Evolutionary conservation across 2,888 invertebrate genomes (phyloP).

Genomic region (Griposia aprilina): DNA sequence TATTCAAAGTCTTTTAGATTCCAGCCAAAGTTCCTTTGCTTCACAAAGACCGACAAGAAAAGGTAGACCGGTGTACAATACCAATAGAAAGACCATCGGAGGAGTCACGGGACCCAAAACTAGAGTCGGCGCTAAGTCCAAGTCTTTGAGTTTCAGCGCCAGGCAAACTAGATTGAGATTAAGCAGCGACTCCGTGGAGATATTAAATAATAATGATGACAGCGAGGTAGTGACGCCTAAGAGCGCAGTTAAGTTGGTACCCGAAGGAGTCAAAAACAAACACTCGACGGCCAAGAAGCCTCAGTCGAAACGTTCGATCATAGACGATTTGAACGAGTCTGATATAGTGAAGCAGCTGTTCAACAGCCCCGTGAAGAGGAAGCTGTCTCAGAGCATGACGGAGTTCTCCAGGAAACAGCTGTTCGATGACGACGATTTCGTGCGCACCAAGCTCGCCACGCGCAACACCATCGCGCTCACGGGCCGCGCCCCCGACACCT

Average conservation of each 20-base stretch:
- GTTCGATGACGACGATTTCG: conserved; percentile 76
- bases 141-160: conserved; percentile 69
- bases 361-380: conserved; percentile 87
- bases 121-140: conserved; percentile 68
- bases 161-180: conserved; percentile 66
- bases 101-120: conserved; percentile 66
- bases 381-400: conserved; percentile 87
- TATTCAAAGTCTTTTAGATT: conserved; percentile 80
- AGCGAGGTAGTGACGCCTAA: conserved; percentile 82
- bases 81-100: conserved; percentile 77
- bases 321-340: conserved; percentile 84
- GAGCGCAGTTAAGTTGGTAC: conserved; percentile 79
- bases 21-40: conserved; percentile 71
- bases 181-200: conserved; percentile 69
- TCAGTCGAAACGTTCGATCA: conserved; percentile 85
- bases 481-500: conserved; percentile 69
- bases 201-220: conserved; percentile 68
- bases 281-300: conserved; percentile 88
- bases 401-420: conserved; percentile 81
- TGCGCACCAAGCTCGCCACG: conserved; percentile 60
- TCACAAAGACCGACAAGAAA: conserved; percentile 59
- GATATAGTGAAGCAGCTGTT: conserved; percentile 86
- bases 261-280: conserved; percentile 85
- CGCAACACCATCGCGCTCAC: conserved; percentile 73
- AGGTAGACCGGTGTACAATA: conserved; percentile 47